Percentiles rank a stretch among this genome's conserved stretches.
Evolutionary conservation across 2,888 invertebrate genomes (phyloP).

Genomic region (Dryobota labecula): DNA sequence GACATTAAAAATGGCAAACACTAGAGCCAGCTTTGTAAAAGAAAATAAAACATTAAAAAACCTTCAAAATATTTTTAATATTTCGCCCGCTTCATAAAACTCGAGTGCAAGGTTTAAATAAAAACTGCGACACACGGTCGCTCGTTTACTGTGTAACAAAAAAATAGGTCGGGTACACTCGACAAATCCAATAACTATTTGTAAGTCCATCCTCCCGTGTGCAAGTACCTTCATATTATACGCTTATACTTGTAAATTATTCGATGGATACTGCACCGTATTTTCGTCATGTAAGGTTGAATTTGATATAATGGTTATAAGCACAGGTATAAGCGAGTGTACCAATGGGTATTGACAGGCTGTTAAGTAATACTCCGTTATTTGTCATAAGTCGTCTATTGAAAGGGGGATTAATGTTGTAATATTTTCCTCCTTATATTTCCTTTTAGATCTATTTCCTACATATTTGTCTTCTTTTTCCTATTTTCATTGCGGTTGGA

Average conservation of each 20-base stretch:
- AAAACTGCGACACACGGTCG: conserved; percentile 39
- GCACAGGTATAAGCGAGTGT: conserved; percentile 13
- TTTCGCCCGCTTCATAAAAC: conserved; percentile 27
- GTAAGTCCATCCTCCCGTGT: conserved; percentile 51
- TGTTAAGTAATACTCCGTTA: conserved; percentile 54
- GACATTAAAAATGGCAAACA: not conserved
- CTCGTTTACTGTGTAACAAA: conserved; percentile 41
- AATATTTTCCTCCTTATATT: conserved; percentile 46
- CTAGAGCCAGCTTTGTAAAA: conserved; percentile 4
- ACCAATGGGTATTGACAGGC: conserved; percentile 43
- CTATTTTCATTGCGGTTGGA: conserved; percentile 1
- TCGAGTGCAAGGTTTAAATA: conserved; percentile 39
- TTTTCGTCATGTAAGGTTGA: not conserved
- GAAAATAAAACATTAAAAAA: conserved; percentile 1
- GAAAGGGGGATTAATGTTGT: conserved; percentile 37
- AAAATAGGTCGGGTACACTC: conserved; percentile 56
- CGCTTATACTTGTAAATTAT: conserved; percentile 9
- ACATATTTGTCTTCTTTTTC: conserved; percentile 15
- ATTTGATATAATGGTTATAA: conserved; percentile 15
- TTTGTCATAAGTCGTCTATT: conserved; percentile 59
- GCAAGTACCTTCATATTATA: conserved; percentile 43
- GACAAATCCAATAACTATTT: conserved; percentile 64
- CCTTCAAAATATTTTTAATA: conserved; percentile 32
- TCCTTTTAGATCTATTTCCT: conserved; percentile 20
- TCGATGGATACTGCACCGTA: conserved; percentile 18